Conservation (phyloP, 1,140 invertebrate species). For the Drosophila simulans region DNA sequence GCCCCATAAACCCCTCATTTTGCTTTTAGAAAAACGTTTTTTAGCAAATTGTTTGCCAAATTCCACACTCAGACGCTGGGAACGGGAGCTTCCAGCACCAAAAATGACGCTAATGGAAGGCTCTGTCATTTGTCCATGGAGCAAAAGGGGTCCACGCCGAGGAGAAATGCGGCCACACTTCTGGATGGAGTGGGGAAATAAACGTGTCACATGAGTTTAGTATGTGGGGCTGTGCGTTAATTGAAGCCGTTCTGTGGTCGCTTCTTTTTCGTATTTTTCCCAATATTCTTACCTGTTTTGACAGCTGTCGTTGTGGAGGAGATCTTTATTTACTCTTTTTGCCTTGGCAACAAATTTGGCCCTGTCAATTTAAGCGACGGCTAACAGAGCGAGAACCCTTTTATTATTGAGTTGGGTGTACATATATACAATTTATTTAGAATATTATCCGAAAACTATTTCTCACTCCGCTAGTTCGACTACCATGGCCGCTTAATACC, state of each 20-base stretch:
- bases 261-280: conserved; percentile 15
- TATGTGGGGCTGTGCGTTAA: conserved; percentile 59
- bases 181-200: background rate
- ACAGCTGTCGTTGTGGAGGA: conserved; percentile 61
- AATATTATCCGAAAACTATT: too few species aligned
- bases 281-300: conserved; percentile 29
- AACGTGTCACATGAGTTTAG: conserved; percentile 68
- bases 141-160: background rate
- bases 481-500: background rate
- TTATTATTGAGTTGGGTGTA: too few species aligned
- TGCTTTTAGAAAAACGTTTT: conserved; percentile 78
- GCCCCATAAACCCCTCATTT: conserved; percentile 21
- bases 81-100: conserved; percentile 39
- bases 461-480: too few species aligned
- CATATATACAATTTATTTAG: too few species aligned
- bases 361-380: conserved; percentile 44
- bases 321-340: conserved; percentile 59
- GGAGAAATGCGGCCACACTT: background rate
- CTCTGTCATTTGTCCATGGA: conserved; percentile 57
- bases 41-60: conserved; percentile 81
- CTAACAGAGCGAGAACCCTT: background rate
- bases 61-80: conserved; percentile 52
- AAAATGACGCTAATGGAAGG: conserved; percentile 80
- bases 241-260: conserved; percentile 51
- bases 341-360: conserved; percentile 56